Evolutionary conservation across 2,113 vertebrate genomes (phyloP).

Genomic region (Burhinus oedicnemus): DNA sequence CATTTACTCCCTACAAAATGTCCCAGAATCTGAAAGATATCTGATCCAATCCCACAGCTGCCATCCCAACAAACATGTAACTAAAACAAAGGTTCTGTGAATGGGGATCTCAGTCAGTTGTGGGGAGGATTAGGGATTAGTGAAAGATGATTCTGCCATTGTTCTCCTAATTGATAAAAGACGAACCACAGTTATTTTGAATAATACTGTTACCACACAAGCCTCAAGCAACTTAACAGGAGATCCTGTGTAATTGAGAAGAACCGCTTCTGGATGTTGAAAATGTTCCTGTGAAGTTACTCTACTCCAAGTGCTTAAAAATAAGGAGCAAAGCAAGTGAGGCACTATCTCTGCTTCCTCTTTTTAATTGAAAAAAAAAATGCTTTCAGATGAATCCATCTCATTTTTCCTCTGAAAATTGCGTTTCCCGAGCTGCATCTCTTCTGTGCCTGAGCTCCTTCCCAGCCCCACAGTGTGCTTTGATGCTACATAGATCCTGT

Average conservation of each 20-base stretch:
- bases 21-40: not conserved
- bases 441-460: not conserved
- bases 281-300: not conserved
- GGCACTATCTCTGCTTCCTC: not conserved
- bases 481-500: not conserved
- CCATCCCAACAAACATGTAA: constrained; percentile 10
- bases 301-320: not conserved
- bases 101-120: not conserved
- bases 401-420: not conserved
- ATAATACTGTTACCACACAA: not conserved
- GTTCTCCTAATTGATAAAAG: constrained; percentile 20
- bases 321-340: not conserved
- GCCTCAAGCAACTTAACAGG: constrained; percentile 6
- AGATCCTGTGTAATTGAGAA: not conserved
- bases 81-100: not conserved
- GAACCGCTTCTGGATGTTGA: not conserved
- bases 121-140: not conserved
- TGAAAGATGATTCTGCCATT: constrained; percentile 8
- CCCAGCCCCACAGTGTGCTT: not conserved
- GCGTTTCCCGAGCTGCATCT: not conserved
- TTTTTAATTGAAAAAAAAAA: not conserved
- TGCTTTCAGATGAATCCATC: not conserved
- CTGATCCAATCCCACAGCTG: not conserved
- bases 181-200: not conserved
- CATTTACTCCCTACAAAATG: not conserved